Evolutionary conservation across 1,140 invertebrate genomes (phyloP).

Genomic region (Limonius californicus): DNA sequence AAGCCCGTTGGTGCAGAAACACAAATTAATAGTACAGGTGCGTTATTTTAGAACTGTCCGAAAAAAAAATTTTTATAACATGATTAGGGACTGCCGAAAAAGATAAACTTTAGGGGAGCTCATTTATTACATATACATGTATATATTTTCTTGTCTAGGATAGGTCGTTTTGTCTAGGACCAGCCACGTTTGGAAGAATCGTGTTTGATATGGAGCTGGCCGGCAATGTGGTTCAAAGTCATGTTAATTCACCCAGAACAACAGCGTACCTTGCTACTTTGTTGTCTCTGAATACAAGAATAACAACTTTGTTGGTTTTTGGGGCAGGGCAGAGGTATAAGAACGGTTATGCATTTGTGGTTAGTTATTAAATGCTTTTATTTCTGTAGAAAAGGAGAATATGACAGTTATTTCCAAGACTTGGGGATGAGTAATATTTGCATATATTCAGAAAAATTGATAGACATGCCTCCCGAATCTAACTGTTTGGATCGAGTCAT

Average conservation of each 20-base stretch:
- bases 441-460: constrained; percentile 58
- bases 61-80: too few relatives aligned
- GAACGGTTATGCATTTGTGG: background rate
- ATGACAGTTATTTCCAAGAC: constrained; percentile 51
- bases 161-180: constrained; percentile 69
- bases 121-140: too few relatives aligned
- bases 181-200: constrained; percentile 64
- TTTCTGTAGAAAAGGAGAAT: constrained; percentile 50
- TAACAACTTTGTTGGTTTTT: constrained; percentile 58
- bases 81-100: too few relatives aligned
- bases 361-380: too few relatives aligned
- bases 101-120: too few relatives aligned
- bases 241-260: constrained; percentile 68
- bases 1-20: constrained; percentile 56
- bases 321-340: constrained; percentile 55
- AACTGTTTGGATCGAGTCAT: constrained; percentile 63
- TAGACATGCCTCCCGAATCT: constrained; percentile 54
- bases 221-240: constrained; percentile 71
- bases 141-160: constrained; percentile 61
- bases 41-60: background rate
- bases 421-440: constrained; percentile 55
- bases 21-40: constrained; percentile 61
- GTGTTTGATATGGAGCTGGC: constrained; percentile 59
- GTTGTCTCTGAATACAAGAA: constrained; percentile 57
- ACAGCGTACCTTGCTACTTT: constrained; percentile 69